phyloP scores from a whole-genome alignment of 2,888 invertebrate genomes.

The Mycalesis mineus region DNA sequence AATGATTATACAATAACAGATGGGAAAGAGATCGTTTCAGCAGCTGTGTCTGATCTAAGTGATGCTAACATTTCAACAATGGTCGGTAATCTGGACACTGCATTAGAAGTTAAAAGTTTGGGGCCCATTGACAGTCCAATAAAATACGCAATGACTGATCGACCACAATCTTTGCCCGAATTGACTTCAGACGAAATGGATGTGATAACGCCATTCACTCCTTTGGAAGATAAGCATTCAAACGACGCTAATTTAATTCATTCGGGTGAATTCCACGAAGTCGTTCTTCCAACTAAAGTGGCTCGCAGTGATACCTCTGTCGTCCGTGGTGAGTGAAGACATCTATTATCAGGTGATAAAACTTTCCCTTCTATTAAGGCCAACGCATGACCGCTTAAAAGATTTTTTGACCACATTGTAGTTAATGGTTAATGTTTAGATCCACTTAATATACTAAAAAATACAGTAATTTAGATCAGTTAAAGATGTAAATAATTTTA shows the following conservation, averaged over 20 bases:
- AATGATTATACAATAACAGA: not conserved
- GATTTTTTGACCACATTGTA: conserved; percentile 35
- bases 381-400: conserved; percentile 69
- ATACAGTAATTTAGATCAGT: not conserved
- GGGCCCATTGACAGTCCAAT: conserved; percentile 10
- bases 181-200: conserved; percentile 61
- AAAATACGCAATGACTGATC: not conserved
- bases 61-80: conserved; percentile 14
- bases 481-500: not conserved
- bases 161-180: conserved; percentile 28
- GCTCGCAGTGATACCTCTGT: conserved; percentile 63
- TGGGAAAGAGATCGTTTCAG: not conserved
- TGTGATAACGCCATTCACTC: conserved; percentile 55
- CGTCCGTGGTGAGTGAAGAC: conserved; percentile 78
- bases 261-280: conserved; percentile 77
- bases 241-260: conserved; percentile 52
- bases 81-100: conserved; percentile 11
- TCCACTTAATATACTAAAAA: conserved; percentile 1
- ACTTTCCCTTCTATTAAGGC: conserved; percentile 67
- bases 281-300: conserved; percentile 66
- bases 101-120: conserved; percentile 9
- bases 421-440: conserved; percentile 30
- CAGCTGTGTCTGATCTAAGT: conserved; percentile 1
- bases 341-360: conserved; percentile 76
- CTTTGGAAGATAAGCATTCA: conserved; percentile 31